Conservation (phyloP, 2,113 vertebrate genomes). For the Vireo altiloquus region DNA sequence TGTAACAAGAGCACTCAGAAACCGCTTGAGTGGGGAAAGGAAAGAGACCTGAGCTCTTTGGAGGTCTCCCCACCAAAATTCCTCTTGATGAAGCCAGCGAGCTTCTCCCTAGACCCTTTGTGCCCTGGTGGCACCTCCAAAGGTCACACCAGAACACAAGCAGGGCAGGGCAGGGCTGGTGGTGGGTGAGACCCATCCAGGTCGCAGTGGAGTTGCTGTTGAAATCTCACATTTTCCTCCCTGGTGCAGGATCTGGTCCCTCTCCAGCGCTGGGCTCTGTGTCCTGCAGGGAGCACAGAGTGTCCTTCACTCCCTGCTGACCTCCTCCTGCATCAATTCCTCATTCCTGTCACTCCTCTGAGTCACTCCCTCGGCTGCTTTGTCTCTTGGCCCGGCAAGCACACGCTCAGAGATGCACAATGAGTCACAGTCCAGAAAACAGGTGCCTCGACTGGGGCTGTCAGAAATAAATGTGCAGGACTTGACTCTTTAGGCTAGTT, state of each 20-base stretch:
- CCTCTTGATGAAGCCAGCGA: background rate
- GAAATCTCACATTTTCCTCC: rapidly evolving
- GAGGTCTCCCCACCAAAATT: background rate
- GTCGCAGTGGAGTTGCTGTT: background rate
- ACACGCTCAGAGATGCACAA: background rate
- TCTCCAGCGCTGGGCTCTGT: rapidly evolving
- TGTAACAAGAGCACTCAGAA: background rate
- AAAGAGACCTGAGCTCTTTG: background rate
- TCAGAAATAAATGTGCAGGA: slow-evolving; percentile 6
- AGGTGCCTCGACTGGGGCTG: background rate
- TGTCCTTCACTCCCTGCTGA: background rate
- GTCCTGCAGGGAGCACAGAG: background rate
- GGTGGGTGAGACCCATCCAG: rapidly evolving
- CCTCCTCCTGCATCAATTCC: background rate
- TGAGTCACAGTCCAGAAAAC: slow-evolving; percentile 37
- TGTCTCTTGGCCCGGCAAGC: background rate
- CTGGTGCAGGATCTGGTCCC: background rate
- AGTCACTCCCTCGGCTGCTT: background rate
- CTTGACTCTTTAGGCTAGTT: background rate
- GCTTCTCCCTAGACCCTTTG: background rate
- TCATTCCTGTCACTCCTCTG: background rate
- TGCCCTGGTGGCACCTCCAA: rapidly evolving
- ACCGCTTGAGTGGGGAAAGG: background rate
- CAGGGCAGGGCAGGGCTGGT: background rate
- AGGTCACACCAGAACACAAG: rapidly evolving